Evolutionary conservation across 2,797 vertebrate genomes (phyloP).

Genomic region (Microchirus variegatus): DNA sequence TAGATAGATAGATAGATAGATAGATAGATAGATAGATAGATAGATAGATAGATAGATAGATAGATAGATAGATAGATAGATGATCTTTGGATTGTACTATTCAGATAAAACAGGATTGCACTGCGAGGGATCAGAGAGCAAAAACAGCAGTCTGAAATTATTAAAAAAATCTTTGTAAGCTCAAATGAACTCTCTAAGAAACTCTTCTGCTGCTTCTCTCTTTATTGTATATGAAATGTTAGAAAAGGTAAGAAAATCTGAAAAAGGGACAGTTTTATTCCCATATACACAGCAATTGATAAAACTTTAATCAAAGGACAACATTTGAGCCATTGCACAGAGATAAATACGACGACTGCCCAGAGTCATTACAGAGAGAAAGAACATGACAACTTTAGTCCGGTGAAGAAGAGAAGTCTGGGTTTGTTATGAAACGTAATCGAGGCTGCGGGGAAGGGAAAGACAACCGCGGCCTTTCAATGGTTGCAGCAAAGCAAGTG

Average conservation of each 20-base stretch:
- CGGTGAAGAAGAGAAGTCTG: constrained; percentile 2
- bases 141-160: neutral
- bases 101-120: neutral
- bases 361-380: neutral
- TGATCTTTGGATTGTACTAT: no score
- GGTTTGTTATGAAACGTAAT: constrained; percentile 22
- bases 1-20: no score
- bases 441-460: constrained; percentile 24
- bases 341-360: neutral
- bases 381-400: constrained; percentile 2
- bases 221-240: neutral
- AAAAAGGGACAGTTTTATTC: neutral
- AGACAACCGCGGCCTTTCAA: constrained; percentile 45
- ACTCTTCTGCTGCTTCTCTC: neutral
- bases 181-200: neutral
- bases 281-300: neutral
- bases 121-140: neutral
- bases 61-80: no score
- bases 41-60: no score
- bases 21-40: no score
- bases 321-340: neutral
- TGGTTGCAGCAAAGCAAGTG: constrained; percentile 18
- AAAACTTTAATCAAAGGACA: neutral
- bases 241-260: neutral
- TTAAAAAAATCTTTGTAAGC: neutral